A percentile compares a stretch with the other conserved stretches of the same genome.
These are phyloP conservation scores for Callionymus lyra DNA, from an alignment of 2,113 vertebrate species.

Conservation along the genomic window DNA sequence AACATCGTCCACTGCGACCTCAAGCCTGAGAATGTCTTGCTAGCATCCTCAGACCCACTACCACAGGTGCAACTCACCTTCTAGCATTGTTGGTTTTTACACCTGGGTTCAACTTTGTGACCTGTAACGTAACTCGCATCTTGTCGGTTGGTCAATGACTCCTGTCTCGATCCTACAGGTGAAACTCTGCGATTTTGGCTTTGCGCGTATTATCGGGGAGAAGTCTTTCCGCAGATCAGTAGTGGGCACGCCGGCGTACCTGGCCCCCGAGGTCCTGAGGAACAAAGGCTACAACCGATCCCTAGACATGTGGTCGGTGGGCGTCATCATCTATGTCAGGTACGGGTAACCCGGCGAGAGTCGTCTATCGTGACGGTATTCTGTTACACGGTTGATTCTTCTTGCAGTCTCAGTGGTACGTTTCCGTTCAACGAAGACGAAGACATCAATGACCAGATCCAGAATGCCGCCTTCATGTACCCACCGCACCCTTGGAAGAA, in stretches of 20 bases:
- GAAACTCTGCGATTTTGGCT: constrained; percentile 96
- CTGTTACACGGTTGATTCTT: not conserved
- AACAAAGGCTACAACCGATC: constrained; percentile 98
- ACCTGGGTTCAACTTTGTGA: too few species aligned
- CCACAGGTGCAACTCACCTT: constrained; percentile 88
- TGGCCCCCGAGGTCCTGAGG: constrained; percentile 89
- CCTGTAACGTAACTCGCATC: too few species aligned
- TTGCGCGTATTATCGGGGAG: constrained; percentile 94
- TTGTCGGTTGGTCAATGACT: too few species aligned
- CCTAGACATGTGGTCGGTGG: constrained; percentile 97
- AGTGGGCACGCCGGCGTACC: constrained; percentile 91
- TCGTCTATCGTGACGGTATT: not conserved
- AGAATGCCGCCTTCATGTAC: constrained; percentile 98
- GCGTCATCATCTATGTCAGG: constrained; percentile 91
- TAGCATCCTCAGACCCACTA: constrained; percentile 89
- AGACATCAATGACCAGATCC: constrained; percentile 97
- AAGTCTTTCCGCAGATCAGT: constrained; percentile 94
- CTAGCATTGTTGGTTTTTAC: too few species aligned
- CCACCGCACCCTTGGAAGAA: constrained; percentile 98
- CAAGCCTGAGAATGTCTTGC: constrained; percentile 92
- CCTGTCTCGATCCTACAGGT: constrained; percentile 64
- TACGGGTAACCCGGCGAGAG: not conserved
- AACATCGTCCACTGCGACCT: constrained; percentile 98
- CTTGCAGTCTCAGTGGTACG: constrained; percentile 83
- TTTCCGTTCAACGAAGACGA: constrained; percentile 98